These are phyloP conservation scores for Endotricha flammealis DNA, from an alignment of 2,888 invertebrate genomes.

Conservation along the genomic window DNA sequence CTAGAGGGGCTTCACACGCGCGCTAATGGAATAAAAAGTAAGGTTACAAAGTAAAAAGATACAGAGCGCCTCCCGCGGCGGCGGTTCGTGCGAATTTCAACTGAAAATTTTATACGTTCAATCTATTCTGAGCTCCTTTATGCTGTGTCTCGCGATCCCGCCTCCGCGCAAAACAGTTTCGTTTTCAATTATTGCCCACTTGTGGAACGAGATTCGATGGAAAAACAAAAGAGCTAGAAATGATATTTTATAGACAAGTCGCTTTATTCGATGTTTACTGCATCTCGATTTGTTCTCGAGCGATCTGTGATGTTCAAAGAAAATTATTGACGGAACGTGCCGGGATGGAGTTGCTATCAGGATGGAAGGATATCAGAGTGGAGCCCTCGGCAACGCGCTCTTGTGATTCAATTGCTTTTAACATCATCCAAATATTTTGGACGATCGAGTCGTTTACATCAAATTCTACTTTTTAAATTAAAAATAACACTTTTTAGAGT, in stretches of 20 bases:
- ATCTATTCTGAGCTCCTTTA: conserved; percentile 76
- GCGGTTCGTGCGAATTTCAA: conserved; percentile 72
- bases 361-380: conserved; percentile 38
- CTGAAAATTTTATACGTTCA: conserved; percentile 78
- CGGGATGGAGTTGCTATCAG: conserved; percentile 47
- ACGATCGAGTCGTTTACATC: conserved; percentile 27
- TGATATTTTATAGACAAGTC: conserved; percentile 75
- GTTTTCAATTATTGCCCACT: conserved; percentile 79
- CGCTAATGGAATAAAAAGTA: conserved; percentile 79
- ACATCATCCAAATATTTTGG: conserved; percentile 36
- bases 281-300: conserved; percentile 67
- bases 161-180: conserved; percentile 71
- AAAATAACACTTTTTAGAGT: conserved; percentile 45
- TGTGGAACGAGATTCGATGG: conserved; percentile 72
- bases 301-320: conserved; percentile 69
- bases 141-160: conserved; percentile 70
- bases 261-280: conserved; percentile 73
- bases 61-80: conserved; percentile 72
- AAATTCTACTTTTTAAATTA: conserved; percentile 34
- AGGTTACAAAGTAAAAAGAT: conserved; percentile 77
- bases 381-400: conserved; percentile 38
- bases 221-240: conserved; percentile 73
- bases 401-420: conserved; percentile 47
- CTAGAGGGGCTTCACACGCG: conserved; percentile 72
- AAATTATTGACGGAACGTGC: conserved; percentile 76